Conservation (phyloP, 2,888 invertebrate species). For the Oscheius myriophilus region DNA sequence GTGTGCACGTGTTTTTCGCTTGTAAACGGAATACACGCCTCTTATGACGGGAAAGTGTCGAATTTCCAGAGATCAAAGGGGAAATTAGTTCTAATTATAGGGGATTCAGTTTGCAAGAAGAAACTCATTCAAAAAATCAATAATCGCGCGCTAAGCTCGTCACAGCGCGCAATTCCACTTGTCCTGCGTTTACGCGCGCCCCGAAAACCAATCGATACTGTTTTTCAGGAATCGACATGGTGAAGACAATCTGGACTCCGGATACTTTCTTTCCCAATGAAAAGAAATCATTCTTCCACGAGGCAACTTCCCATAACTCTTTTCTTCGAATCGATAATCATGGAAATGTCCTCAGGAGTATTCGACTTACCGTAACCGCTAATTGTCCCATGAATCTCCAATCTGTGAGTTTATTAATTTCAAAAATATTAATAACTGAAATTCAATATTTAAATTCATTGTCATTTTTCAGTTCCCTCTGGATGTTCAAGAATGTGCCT, state of each 20-base stretch:
- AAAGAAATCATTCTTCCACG: slow-evolving; percentile 70
- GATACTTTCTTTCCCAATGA: slow-evolving; percentile 70
- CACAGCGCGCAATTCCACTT: neutral
- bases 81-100: too few species aligned
- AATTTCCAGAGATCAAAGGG: too few species aligned
- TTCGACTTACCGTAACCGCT: slow-evolving; percentile 69
- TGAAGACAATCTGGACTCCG: slow-evolving; percentile 69
- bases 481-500: slow-evolving; percentile 67
- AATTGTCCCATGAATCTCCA: slow-evolving; percentile 70
- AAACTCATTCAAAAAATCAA: too few species aligned
- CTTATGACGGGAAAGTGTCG: too few species aligned
- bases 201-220: slow-evolving; percentile 12
- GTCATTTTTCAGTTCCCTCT: slow-evolving; percentile 63
- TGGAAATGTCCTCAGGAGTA: slow-evolving; percentile 68
- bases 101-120: too few species aligned
- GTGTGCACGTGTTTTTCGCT: too few species aligned
- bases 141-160: too few species aligned
- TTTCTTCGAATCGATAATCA: slow-evolving; percentile 69
- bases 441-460: neutral
- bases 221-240: slow-evolving; percentile 68
- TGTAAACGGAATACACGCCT: too few species aligned
- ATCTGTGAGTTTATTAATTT: slow-evolving; percentile 41
- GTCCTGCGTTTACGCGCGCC: neutral
- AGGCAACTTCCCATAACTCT: slow-evolving; percentile 70
- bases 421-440: neutral